phyloP scores from a whole-genome alignment of 2,113 vertebrate genomes.

The Syngnathus floridae region DNA sequence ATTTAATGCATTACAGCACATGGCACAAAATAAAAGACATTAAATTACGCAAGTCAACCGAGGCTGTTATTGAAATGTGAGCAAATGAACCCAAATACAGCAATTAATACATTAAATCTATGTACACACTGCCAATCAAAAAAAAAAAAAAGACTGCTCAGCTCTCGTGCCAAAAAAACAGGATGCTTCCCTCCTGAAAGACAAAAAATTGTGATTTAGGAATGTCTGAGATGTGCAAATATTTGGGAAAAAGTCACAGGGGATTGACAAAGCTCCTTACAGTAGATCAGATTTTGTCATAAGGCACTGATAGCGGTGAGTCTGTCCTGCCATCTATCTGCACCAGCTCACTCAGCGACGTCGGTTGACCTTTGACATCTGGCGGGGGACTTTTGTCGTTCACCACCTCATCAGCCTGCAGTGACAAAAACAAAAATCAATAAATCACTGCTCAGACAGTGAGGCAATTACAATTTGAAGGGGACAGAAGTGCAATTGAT shows the following conservation, averaged over 20 bases:
- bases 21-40: constrained; percentile 33
- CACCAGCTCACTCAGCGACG: constrained; percentile 25
- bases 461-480: too few species aligned
- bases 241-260: not conserved
- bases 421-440: not conserved
- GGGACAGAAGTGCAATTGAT: too few species aligned
- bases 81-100: constrained; percentile 36
- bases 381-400: constrained; percentile 14
- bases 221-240: constrained; percentile 7
- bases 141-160: constrained; percentile 25
- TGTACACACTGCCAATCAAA: constrained; percentile 33
- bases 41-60: constrained; percentile 27
- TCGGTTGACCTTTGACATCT: not conserved
- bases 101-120: constrained; percentile 27
- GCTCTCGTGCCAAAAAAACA: constrained; percentile 19
- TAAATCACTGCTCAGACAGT: too few species aligned
- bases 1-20: constrained; percentile 42
- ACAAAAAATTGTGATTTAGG: constrained; percentile 8
- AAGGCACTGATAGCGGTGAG: constrained; percentile 34
- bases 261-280: constrained; percentile 41
- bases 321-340: constrained; percentile 22
- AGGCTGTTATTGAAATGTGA: constrained; percentile 25
- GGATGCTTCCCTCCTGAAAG: constrained; percentile 36
- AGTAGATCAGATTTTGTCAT: constrained; percentile 37
- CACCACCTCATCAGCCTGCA: constrained; percentile 45